Conservation (phyloP, 2,113 vertebrate species). For the Seriola rivoliana region DNA sequence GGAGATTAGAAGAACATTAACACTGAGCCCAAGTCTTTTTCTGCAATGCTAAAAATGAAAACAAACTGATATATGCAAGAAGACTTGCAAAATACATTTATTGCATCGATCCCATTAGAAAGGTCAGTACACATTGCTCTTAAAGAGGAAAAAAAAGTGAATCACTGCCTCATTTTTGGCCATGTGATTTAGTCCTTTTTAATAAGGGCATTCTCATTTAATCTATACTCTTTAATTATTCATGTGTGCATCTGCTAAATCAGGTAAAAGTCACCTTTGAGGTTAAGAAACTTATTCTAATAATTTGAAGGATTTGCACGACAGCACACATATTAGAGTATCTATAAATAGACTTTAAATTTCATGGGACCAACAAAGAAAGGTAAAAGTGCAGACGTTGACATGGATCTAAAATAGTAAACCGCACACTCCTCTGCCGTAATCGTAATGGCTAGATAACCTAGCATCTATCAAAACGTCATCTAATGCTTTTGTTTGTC, state of each 20-base stretch:
- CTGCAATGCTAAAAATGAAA: slow-evolving; percentile 1
- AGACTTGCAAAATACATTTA: background rate
- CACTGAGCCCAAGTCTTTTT: background rate
- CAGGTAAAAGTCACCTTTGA: background rate
- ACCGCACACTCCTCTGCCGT: background rate
- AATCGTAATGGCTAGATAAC: too few species aligned
- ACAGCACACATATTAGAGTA: background rate
- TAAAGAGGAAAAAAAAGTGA: background rate
- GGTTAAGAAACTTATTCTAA: background rate
- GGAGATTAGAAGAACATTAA: slow-evolving; percentile 27
- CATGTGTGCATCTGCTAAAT: background rate
- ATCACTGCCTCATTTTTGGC: background rate
- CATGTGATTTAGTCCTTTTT: background rate
- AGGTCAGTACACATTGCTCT: background rate
- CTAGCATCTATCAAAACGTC: background rate
- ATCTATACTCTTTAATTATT: slow-evolving; percentile 24
- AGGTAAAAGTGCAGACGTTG: background rate
- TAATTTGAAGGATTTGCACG: background rate
- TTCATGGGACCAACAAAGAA: background rate
- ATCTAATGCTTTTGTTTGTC: slow-evolving; percentile 15
- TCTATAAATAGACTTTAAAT: background rate
- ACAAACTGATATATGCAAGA: background rate
- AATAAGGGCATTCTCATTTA: background rate
- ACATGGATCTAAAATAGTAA: too few species aligned
- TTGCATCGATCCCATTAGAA: slow-evolving; percentile 3